phyloP scores from a whole-genome alignment of 2,797 vertebrate genomes.

The Pelodytes ibericus region DNA sequence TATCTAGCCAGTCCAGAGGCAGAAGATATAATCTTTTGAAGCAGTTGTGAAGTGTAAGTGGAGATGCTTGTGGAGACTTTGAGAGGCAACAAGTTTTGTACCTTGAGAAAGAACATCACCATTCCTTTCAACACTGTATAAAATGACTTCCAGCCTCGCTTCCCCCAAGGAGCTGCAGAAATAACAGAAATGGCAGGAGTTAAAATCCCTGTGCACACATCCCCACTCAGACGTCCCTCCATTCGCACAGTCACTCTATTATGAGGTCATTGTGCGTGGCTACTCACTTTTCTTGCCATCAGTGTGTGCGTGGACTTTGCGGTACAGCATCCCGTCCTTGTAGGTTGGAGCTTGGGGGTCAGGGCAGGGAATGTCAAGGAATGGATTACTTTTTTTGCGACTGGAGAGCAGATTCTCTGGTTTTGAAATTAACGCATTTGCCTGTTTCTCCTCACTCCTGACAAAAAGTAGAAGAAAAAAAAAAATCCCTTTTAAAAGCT shows the following conservation, averaged over 20 bases:
- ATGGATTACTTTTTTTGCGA: constrained; percentile 80
- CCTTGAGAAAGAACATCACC: constrained; percentile 90
- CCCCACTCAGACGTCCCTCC: too few species aligned
- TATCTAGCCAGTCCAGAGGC: too few species aligned
- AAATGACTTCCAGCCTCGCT: constrained; percentile 90
- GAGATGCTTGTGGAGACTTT: too few species aligned
- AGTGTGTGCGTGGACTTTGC: constrained; percentile 86
- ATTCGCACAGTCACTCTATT: too few species aligned
- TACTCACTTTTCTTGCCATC: constrained; percentile 92
- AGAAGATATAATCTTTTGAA: too few species aligned
- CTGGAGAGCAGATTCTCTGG: constrained; percentile 45
- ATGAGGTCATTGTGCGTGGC: background rate
- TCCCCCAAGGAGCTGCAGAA: constrained; percentile 86
- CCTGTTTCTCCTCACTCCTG: constrained; percentile 79
- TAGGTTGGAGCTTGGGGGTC: constrained; percentile 76
- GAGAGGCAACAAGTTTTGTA: too few species aligned
- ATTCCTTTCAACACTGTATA: constrained; percentile 83
- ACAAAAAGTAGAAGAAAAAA: background rate
- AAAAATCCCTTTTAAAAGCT: too few species aligned
- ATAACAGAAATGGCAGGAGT: background rate
- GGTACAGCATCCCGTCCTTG: constrained; percentile 83
- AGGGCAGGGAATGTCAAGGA: constrained; percentile 77
- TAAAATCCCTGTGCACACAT: too few species aligned
- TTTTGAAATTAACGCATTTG: constrained; percentile 61
- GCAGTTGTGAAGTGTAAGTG: too few species aligned